Evolutionary conservation across 2,113 vertebrate genomes (phyloP).

Genomic region (Cavia porcellus): DNA sequence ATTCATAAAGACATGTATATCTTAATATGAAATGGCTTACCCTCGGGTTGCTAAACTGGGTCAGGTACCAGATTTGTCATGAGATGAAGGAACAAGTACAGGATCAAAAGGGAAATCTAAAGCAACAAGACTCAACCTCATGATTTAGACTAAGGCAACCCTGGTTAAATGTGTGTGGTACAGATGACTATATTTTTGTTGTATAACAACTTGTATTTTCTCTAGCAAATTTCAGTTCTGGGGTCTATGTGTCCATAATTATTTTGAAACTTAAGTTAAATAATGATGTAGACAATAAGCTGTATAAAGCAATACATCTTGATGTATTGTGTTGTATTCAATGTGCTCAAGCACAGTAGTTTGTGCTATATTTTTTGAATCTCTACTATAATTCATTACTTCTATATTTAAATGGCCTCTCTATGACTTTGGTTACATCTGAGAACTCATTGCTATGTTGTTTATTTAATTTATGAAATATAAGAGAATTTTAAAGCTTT

Average conservation of each 20-base stretch:
- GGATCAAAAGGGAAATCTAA: not conserved
- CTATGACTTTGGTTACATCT: not conserved
- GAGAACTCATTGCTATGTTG: not conserved
- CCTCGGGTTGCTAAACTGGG: not conserved
- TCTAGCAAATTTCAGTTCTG: not conserved
- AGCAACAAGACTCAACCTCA: not conserved
- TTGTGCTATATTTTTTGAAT: not conserved
- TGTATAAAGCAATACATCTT: not conserved
- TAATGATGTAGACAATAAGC: not conserved
- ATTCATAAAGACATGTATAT: not conserved
- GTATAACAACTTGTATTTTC: not conserved
- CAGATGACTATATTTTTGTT: not conserved
- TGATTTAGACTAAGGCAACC: not conserved
- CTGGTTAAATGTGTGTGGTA: not conserved
- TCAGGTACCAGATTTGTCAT: not conserved
- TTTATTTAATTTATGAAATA: not conserved
- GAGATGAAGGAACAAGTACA: not conserved
- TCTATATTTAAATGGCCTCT: not conserved
- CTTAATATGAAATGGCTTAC: not conserved
- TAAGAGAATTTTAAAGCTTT: not conserved
- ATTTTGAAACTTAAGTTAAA: not conserved
- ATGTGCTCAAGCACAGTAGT: not conserved
- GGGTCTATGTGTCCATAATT: not conserved
- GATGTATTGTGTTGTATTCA: not conserved
- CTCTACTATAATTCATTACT: not conserved